Percentiles rank a stretch among this genome's conserved stretches.
Conservation (phyloP, 53 echinoderm and acorn worm genomes). For the Echinometra lucunter region DNA sequence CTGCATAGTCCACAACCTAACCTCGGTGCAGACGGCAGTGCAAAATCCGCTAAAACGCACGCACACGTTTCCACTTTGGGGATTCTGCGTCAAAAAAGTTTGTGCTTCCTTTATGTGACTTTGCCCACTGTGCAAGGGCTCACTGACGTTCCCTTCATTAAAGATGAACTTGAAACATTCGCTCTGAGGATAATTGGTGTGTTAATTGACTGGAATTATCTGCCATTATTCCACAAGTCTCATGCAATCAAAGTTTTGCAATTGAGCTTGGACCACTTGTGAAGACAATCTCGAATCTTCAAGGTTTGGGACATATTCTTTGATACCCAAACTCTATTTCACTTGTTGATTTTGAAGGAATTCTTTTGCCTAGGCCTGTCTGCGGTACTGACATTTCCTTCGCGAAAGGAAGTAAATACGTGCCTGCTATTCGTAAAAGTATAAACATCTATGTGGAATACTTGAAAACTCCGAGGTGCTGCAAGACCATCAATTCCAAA, state of each 20-base stretch:
- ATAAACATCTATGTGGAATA: not conserved
- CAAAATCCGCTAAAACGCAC: slow-evolving; percentile 16
- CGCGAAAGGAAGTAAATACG: not conserved
- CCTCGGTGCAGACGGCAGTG: not conserved
- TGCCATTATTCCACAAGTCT: not conserved
- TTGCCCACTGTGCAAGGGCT: not conserved
- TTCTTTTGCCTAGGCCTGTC: not conserved
- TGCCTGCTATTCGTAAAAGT: not conserved
- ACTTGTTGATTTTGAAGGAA: slow-evolving; percentile 40
- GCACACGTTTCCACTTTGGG: slow-evolving; percentile 17
- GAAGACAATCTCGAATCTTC: not conserved
- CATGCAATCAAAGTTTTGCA: not conserved
- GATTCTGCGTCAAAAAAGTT: slow-evolving; percentile 35
- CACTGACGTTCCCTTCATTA: not conserved
- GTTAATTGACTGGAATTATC: slow-evolving; percentile 1
- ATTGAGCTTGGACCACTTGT: not conserved
- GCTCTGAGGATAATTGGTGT: not conserved
- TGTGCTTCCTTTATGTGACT: not conserved
- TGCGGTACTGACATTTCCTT: not conserved
- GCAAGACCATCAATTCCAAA: not conserved
- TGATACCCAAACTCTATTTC: not conserved
- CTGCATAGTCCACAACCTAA: not conserved
- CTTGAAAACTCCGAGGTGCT: not conserved
- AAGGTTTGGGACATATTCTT: not conserved
- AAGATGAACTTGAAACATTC: slow-evolving; percentile 5